Evolutionary conservation across 2,888 invertebrate genomes (phyloP), one percentile per base, ranked within the genome.

Genomic region (Andrena dorsata): DNA sequence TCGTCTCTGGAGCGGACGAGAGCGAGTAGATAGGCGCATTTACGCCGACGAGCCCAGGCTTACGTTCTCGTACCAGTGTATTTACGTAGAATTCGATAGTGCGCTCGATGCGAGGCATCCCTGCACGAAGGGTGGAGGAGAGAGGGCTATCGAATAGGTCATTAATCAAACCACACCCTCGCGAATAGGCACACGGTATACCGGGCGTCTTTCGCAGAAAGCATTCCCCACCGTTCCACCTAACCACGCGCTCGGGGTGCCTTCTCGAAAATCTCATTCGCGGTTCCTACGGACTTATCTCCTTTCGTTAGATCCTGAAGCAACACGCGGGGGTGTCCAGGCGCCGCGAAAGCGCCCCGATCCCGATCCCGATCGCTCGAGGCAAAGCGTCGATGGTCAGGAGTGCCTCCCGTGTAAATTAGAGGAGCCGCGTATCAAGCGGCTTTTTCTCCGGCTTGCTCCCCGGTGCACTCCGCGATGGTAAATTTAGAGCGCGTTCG

Each of bases 141-240:
- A 66, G 68, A 77, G 82, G 83, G 84, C 86, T 85, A 92, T 93
- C 92, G 92, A 93, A 93, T 91, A 90, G 93, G 92, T 93, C 93
- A 93, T 93, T 93, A 93, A 93, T 93, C 93, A 93, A 93, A 93
- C 93, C 93, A 91, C 93, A 93, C 93, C 93, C 93, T 92, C 90
- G 90, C 90, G 91, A 90, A 91, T 90, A 90, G 91, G 90, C 89
- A 87, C 77, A 88, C 77, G 72, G 79, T 90, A 91, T 91, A 91
- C 88, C 91, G 90, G 91, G 90, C 91, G 90, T 87, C 86, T 87
- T 84, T 85, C 85, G 77, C 64, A 77, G 61, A 88, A 82, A 73
- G 75, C 63, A 82, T 74, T 69, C 41, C 47, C 51, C 20, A 1
- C 26, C 20, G 7, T 16, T 35, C 2, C 8, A 16, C n/a, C 26